Conservation (phyloP, 2,797 vertebrate genomes). For the Micrastur ruficollis region DNA sequence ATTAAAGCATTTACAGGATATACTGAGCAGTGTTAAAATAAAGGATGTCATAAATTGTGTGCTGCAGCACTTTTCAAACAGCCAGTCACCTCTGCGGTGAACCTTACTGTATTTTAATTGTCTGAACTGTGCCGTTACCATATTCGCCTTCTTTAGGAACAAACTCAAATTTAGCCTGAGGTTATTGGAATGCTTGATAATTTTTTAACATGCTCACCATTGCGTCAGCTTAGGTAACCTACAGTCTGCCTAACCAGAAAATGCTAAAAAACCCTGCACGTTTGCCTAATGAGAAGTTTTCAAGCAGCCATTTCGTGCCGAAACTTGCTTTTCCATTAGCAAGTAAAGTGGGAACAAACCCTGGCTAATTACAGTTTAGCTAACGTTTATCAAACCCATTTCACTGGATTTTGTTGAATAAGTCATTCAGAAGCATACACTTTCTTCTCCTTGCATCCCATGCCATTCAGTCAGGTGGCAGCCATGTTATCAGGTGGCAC, state of each 20-base stretch:
- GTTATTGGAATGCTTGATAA: constrained; percentile 13
- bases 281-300: constrained; percentile 43
- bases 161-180: constrained; percentile 10
- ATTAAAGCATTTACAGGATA: constrained; percentile 55
- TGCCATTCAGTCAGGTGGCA: background rate
- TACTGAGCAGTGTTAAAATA: constrained; percentile 33
- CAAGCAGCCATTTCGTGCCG: background rate
- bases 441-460: background rate
- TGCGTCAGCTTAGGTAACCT: constrained; percentile 20
- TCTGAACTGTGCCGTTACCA: background rate
- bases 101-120: constrained; percentile 24
- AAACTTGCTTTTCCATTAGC: background rate
- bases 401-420: background rate
- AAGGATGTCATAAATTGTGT: constrained; percentile 48
- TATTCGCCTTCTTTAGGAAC: background rate
- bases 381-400: background rate
- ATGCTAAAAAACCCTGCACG: background rate
- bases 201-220: constrained; percentile 26
- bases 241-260: background rate
- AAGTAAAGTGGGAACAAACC: background rate
- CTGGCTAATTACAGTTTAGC: background rate
- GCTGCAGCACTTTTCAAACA: constrained; percentile 33
- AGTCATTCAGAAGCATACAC: background rate
- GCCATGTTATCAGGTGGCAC: background rate
- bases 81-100: background rate